Base-by-base conservation (phyloP, 1,140 invertebrate species). In the Lordiphosa collinella region DNA sequence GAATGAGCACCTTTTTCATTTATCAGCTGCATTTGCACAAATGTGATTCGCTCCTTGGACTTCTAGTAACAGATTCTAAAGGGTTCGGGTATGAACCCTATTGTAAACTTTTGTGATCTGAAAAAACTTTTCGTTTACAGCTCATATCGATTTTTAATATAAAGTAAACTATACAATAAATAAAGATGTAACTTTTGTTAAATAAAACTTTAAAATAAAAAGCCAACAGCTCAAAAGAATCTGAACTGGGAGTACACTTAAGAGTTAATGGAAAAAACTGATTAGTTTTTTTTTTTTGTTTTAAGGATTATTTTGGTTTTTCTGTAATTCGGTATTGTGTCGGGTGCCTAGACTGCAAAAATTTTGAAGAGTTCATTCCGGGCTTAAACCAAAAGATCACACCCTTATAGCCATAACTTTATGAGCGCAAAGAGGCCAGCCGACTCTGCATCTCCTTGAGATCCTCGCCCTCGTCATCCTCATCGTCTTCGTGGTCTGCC, bases 371-470 rank as follows among this genome's bases (percentile, higher is more conserved):
- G 9, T 40, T 51, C 25, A 51, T 40, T 50, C 38, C 35, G 34
- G 31, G 38, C 51, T 51, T n/a, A 43, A 68, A 44, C 56, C 50
- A 32, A 67, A 55, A 37, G 18, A 38, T 48, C 47, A 36, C 12
- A 34, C 13, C 35, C 61, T 10, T 49, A 44, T 50, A 41, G 90
- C 89, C 40, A 59, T 46, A 9, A 89, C 86, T 40, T 57, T 79
- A 79, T 11, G 75, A 79, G 5, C 78, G 58, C 16, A 79, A 46
- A 1, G 74, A 79, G 11, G 74, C 91, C 89, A 22, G 90, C 82
- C 9, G 90, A 87, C 10, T 90, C 12, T 89, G 2, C 91, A 82
- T 91, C 1, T 92, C 91, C 1, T 91, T 90, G 9, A 90, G 89
- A 4, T 90, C 90, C 11, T 90, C 90, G 8, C 91, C 90, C 4